Percentiles rank a stretch among this genome's conserved stretches.
Evolutionary conservation across 2,888 invertebrate genomes (phyloP).

Genomic region (Synergus japonicus): DNA sequence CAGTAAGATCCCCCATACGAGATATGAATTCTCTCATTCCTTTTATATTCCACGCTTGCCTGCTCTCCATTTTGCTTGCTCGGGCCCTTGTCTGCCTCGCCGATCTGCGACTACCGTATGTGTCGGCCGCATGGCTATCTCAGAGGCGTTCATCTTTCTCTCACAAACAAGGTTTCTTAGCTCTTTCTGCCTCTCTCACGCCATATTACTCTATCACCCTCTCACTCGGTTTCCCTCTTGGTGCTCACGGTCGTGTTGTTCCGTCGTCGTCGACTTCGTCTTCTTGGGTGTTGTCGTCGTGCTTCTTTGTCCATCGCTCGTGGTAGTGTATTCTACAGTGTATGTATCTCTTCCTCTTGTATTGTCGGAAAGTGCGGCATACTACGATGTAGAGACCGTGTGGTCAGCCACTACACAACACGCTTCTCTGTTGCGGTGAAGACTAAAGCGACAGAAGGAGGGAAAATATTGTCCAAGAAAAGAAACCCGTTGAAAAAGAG

Average conservation of each 20-base stretch:
- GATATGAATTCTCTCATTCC: slow-evolving; percentile 76
- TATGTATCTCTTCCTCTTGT: slow-evolving; percentile 27
- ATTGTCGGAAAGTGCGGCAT: slow-evolving; percentile 32
- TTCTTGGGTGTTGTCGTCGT: slow-evolving; percentile 38
- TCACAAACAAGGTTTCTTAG: not conserved
- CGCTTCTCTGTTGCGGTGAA: not conserved
- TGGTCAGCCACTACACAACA: slow-evolving; percentile 37
- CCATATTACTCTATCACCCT: slow-evolving; percentile 37
- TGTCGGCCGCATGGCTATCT: slow-evolving; percentile 67
- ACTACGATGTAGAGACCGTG: slow-evolving; percentile 22
- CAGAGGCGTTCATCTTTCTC: slow-evolving; percentile 44
- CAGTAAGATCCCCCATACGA: slow-evolving; percentile 76
- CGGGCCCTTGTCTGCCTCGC: slow-evolving; percentile 74
- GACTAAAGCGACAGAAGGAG: slow-evolving; percentile 20
- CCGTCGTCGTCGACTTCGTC: slow-evolving; percentile 24
- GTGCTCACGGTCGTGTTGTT: slow-evolving; percentile 42
- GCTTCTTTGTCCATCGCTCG: slow-evolving; percentile 16
- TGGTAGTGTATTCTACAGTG: slow-evolving; percentile 22
- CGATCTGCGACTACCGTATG: slow-evolving; percentile 77
- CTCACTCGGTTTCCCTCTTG: slow-evolving; percentile 39
- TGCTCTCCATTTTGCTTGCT: slow-evolving; percentile 76
- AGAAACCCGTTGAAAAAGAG: slow-evolving; percentile 10
- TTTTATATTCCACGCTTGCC: slow-evolving; percentile 77
- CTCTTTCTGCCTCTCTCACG: slow-evolving; percentile 40
- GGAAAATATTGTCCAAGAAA: slow-evolving; percentile 15